These are phyloP conservation scores for Sycophila sp. DNA, from an alignment of 1,140 invertebrate species.

Conservation along the genomic window DNA sequence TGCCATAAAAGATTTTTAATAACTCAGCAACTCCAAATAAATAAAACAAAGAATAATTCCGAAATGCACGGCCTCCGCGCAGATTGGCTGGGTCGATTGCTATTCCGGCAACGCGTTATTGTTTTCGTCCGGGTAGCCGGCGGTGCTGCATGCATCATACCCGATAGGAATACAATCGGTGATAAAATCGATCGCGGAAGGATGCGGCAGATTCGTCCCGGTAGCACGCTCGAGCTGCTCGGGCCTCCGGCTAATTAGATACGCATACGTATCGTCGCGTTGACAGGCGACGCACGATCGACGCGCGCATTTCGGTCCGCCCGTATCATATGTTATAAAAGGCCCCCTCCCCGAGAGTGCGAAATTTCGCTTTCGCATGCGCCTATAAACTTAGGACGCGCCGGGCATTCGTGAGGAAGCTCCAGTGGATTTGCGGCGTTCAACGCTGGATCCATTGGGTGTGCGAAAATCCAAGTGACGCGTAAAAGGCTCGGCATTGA, in stretches of 20 bases:
- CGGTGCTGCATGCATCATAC: not conserved
- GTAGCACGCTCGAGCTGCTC: no score
- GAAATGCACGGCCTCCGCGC: no score
- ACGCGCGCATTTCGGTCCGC: not conserved
- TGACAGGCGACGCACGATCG: constrained; percentile 32
- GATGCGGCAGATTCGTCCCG: constrained; percentile 3
- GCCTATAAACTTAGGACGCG: constrained; percentile 58
- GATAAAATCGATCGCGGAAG: constrained; percentile 40
- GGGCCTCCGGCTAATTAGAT: constrained; percentile 14
- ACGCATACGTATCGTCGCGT: not conserved
- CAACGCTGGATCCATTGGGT: no score
- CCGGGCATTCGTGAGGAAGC: constrained; percentile 52
- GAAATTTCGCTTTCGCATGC: constrained; percentile 44
- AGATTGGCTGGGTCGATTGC: not conserved
- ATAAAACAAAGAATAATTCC: not conserved
- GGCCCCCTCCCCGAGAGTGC: not conserved
- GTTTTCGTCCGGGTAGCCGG: constrained; percentile 14
- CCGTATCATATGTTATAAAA: not conserved
- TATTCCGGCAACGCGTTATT: constrained; percentile 14
- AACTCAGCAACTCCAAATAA: no score
- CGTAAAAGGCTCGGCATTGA: no score
- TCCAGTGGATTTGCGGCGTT: not conserved
- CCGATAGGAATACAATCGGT: constrained; percentile 35
- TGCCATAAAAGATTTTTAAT: no score
- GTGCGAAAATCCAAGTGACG: no score